These are phyloP conservation scores for Callaeas wilsoni DNA, from an alignment of 2,113 vertebrate genomes.

Conservation along the genomic window DNA sequence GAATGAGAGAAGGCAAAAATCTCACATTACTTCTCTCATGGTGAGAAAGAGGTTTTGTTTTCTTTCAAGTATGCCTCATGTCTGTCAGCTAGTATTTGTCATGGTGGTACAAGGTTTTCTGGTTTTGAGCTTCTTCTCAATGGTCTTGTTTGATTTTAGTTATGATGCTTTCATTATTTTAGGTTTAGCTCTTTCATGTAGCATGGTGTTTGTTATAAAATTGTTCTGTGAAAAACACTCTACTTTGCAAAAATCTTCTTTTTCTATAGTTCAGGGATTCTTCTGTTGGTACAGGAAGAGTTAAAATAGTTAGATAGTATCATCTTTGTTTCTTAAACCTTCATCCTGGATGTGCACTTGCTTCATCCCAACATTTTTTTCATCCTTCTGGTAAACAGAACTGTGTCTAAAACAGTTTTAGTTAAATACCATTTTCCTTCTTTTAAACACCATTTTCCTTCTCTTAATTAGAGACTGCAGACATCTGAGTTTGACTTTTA, in stretches of 20 bases:
- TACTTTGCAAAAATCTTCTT: not conserved
- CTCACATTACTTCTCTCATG: not conserved
- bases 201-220: not conserved
- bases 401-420: not conserved
- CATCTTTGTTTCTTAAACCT: not conserved
- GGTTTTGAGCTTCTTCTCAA: not conserved
- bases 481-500: not conserved
- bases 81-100: not conserved
- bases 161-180: not conserved
- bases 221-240: not conserved
- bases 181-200: not conserved
- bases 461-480: not conserved
- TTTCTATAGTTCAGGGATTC: not conserved
- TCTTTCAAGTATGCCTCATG: accelerated
- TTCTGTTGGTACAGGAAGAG: not conserved
- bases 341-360: not conserved
- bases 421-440: not conserved
- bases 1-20: not conserved
- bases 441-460: not conserved
- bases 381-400: not conserved
- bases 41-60: not conserved
- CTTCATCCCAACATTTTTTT: not conserved
- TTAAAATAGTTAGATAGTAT: not conserved
- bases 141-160: not conserved
- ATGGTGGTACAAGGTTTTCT: not conserved